Conservation (phyloP, 2,888 invertebrate genomes). For the Parnassius orleans region DNA sequence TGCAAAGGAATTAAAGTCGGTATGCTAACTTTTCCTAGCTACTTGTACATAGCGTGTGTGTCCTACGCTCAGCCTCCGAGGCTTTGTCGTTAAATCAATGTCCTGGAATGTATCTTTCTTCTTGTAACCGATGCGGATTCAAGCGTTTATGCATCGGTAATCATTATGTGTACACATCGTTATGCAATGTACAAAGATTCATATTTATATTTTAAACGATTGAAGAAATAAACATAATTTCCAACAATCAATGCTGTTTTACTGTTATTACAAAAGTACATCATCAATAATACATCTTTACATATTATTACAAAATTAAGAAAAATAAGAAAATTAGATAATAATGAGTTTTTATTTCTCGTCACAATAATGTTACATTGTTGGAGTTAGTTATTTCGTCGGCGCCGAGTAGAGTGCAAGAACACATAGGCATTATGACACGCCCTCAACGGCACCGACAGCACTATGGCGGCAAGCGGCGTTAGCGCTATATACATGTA, state of each 20-base stretch:
- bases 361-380: too few species aligned
- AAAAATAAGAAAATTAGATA: background rate
- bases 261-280: slow-evolving; percentile 10
- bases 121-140: slow-evolving; percentile 48
- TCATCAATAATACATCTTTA: too few species aligned
- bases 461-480: slow-evolving; percentile 43
- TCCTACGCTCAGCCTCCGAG: slow-evolving; percentile 25
- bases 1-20: slow-evolving; percentile 8
- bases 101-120: slow-evolving; percentile 17
- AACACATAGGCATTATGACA: slow-evolving; percentile 47
- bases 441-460: slow-evolving; percentile 57
- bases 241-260: slow-evolving; percentile 44
- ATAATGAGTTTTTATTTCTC: slow-evolving; percentile 19
- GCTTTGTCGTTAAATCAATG: slow-evolving; percentile 13
- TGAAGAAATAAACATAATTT: slow-evolving; percentile 79
- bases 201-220: slow-evolving; percentile 79
- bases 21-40: slow-evolving; percentile 11
- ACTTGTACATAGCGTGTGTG: slow-evolving; percentile 30
- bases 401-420: slow-evolving; percentile 37
- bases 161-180: slow-evolving; percentile 63
- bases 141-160: slow-evolving; percentile 49
- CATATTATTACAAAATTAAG: background rate
- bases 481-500: slow-evolving; percentile 41
- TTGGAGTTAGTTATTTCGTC: slow-evolving; percentile 26
- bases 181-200: slow-evolving; percentile 77